phyloP scores from a whole-genome alignment of 2,888 invertebrate species.

The Amphimallon solstitiale region DNA sequence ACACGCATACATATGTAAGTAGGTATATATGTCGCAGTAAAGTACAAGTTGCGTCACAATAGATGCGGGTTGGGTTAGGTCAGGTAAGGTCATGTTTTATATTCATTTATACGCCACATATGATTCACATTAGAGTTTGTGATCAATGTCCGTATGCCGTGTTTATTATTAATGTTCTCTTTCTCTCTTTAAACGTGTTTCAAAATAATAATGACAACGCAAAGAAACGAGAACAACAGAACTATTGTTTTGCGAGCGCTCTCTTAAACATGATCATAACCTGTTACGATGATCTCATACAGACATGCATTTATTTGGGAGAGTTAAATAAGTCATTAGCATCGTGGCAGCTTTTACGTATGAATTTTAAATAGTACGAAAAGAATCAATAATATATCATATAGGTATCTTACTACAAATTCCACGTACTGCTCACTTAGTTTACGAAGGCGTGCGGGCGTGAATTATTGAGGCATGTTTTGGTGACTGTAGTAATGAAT shows the following conservation, averaged over 20 bases:
- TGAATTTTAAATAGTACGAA: constrained; percentile 8
- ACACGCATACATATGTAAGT: constrained; percentile 3
- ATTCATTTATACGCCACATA: constrained; percentile 41
- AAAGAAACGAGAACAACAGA: constrained; percentile 27
- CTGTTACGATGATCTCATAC: constrained; percentile 10
- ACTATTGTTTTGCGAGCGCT: constrained; percentile 5
- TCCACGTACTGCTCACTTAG: not conserved
- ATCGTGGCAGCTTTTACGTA: constrained; percentile 1
- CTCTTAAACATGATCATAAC: constrained; percentile 16
- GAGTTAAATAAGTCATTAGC: constrained; percentile 15
- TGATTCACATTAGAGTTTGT: constrained; percentile 39
- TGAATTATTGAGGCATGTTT: constrained; percentile 1
- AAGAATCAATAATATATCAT: not conserved
- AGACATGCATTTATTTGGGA: not conserved
- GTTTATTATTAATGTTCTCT: constrained; percentile 35
- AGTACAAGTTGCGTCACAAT: constrained; percentile 33
- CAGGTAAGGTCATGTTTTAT: constrained; percentile 43
- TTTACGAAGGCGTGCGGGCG: not conserved
- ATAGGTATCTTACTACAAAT: not conserved
- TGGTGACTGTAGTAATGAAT: no score
- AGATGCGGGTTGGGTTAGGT: constrained; percentile 48
- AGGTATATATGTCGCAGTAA: constrained; percentile 8
- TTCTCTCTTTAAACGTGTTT: constrained; percentile 15
- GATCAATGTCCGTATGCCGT: constrained; percentile 40
- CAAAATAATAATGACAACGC: constrained; percentile 11